Percentiles rank a stretch among this genome's conserved stretches.
Evolutionary conservation across 2,888 invertebrate species (phyloP).

Genomic region (Oscheius myriophilus): DNA sequence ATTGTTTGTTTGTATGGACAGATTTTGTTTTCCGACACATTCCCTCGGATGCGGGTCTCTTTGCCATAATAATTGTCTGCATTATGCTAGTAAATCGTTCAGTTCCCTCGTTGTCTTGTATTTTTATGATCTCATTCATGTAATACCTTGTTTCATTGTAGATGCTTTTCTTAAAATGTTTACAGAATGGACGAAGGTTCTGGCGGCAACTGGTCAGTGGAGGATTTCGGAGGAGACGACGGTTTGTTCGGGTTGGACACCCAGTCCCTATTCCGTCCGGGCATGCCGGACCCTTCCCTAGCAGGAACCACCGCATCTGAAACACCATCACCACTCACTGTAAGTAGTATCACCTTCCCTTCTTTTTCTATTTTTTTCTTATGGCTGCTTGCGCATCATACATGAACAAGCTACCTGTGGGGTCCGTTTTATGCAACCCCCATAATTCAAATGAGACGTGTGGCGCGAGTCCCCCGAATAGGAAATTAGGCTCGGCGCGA

Average conservation of each 20-base stretch:
- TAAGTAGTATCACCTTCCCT: no score
- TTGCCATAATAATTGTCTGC: neutral
- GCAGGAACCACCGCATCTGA: no score
- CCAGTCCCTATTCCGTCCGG: slow-evolving; percentile 12
- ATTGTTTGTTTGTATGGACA: slow-evolving; percentile 1
- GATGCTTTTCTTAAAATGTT: neutral
- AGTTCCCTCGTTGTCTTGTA: neutral
- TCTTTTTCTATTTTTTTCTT: no score
- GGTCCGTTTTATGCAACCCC: no score
- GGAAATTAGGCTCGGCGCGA: no score
- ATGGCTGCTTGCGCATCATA: no score
- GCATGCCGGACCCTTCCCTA: neutral
- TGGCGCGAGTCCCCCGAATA: no score
- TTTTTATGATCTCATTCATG: neutral
- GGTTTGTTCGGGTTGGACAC: slow-evolving; percentile 9
- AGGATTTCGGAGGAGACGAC: neutral
- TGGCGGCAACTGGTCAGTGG: neutral
- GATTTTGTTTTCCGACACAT: neutral
- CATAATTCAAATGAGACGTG: no score
- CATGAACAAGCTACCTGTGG: no score
- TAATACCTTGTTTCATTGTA: neutral
- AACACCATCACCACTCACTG: no score
- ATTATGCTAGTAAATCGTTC: neutral
- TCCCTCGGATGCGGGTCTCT: neutral
- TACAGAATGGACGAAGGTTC: slow-evolving; percentile 5